phyloP scores from a whole-genome alignment of 2,888 invertebrate species.

The Eristalis tenax region DNA sequence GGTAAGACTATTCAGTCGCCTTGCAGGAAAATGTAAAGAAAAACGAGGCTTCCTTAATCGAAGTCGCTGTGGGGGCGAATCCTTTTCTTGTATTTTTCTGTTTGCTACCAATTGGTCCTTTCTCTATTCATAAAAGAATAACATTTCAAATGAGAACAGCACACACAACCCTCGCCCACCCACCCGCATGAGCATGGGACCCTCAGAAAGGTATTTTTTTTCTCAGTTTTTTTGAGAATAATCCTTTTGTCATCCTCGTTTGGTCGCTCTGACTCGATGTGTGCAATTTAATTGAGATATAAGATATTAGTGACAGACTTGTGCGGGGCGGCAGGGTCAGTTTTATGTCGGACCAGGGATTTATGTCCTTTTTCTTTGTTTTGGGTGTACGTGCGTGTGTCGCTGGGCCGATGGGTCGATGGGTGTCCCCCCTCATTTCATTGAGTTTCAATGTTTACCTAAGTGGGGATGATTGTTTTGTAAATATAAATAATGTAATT shows the following conservation, averaged over 20 bases:
- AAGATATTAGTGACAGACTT: constrained; percentile 54
- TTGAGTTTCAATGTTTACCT: constrained; percentile 58
- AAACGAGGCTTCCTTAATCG: constrained; percentile 39
- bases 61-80: constrained; percentile 9
- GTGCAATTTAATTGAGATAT: constrained; percentile 67
- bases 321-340: constrained; percentile 29
- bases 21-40: constrained; percentile 32
- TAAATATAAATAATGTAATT: constrained; percentile 65
- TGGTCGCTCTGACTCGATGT: constrained; percentile 19
- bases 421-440: constrained; percentile 27
- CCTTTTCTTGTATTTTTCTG: constrained; percentile 14
- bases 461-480: constrained; percentile 66
- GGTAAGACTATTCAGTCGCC: neutral
- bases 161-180: neutral
- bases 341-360: constrained; percentile 51
- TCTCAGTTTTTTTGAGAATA: constrained; percentile 39
- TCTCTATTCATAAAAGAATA: constrained; percentile 52
- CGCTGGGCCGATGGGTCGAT: neutral
- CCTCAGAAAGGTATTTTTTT: constrained; percentile 13
- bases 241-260: constrained; percentile 44
- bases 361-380: constrained; percentile 51
- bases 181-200: constrained; percentile 27
- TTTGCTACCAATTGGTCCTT: constrained; percentile 19
- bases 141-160: constrained; percentile 58
- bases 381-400: too few relatives aligned